These are phyloP conservation scores for Notocelia uddmanniana DNA, from an alignment of 2,888 invertebrate genomes.

Conservation along the genomic window DNA sequence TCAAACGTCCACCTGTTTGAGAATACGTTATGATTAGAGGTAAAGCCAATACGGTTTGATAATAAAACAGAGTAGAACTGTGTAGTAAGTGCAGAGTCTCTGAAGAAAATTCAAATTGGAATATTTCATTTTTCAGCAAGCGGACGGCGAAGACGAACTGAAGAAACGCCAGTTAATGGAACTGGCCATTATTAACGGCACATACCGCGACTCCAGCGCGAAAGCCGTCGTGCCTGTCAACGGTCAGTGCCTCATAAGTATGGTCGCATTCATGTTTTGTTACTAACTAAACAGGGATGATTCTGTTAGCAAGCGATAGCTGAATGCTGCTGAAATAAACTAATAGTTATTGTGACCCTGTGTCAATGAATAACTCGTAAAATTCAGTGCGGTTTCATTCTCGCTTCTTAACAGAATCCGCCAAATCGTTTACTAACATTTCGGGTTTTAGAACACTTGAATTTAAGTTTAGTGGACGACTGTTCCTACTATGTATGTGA, in stretches of 20 bases:
- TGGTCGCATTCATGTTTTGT: constrained; percentile 83
- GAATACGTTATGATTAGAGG: no score
- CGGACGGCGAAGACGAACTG: constrained; percentile 99
- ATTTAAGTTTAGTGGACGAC: background rate
- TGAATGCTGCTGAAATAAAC: background rate
- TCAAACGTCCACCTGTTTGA: no score
- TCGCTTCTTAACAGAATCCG: constrained; percentile 33
- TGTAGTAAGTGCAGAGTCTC: no score
- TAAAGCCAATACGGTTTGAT: no score
- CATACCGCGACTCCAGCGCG: constrained; percentile 98
- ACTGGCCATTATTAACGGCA: constrained; percentile 99
- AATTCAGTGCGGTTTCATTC: background rate
- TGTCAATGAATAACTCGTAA: constrained; percentile 1
- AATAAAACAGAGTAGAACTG: no score
- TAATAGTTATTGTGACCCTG: constrained; percentile 11
- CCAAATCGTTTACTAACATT: constrained; percentile 33
- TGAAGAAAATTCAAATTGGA: constrained; percentile 20
- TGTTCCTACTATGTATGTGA: background rate
- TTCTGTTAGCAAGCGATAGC: constrained; percentile 48
- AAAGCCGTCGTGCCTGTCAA: constrained; percentile 93
- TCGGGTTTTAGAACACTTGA: constrained; percentile 14
- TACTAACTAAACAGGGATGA: constrained; percentile 66
- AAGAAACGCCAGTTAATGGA: constrained; percentile 99
- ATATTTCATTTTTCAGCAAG: constrained; percentile 89
- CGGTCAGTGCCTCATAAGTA: constrained; percentile 89